Evolutionary conservation across 2,113 vertebrate genomes (phyloP).

Genomic region (Nycticorax nycticorax): DNA sequence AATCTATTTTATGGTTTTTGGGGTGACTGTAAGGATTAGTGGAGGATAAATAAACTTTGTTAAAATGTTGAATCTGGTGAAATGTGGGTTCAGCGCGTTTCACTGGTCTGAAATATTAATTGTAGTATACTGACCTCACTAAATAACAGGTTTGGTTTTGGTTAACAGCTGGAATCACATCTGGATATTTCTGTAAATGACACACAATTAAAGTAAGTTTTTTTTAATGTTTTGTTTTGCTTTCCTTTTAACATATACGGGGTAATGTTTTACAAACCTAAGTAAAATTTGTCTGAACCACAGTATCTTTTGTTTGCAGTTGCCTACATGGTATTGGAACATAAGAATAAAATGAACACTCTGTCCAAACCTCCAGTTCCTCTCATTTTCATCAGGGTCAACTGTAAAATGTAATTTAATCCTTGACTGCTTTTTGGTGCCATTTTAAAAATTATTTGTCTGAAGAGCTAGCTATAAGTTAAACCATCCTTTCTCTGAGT

Average conservation of each 20-base stretch:
- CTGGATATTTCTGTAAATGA: conserved; percentile 75
- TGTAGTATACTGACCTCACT: not conserved
- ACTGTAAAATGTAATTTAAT: not conserved
- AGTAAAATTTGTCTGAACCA: not conserved
- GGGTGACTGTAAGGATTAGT: not conserved
- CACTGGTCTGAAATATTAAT: not conserved
- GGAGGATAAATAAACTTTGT: not conserved
- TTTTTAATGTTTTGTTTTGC: not conserved
- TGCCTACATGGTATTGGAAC: not conserved
- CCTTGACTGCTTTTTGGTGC: not conserved
- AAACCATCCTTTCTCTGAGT: not conserved
- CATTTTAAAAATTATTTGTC: not conserved
- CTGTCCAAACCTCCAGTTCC: not conserved
- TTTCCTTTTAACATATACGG: not conserved
- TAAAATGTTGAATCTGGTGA: not conserved
- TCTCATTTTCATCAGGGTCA: not conserved
- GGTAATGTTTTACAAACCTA: not conserved
- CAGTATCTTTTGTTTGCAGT: not conserved
- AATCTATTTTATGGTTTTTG: not conserved
- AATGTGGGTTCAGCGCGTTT: not conserved
- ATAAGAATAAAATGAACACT: not conserved
- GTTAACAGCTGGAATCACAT: conserved; percentile 75
- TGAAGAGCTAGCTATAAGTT: not conserved
- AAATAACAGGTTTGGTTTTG: not conserved
- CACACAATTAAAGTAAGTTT: conserved; percentile 70